Conservation (phyloP, 2,888 invertebrate genomes). For the Taphrorychus bicolor region DNA sequence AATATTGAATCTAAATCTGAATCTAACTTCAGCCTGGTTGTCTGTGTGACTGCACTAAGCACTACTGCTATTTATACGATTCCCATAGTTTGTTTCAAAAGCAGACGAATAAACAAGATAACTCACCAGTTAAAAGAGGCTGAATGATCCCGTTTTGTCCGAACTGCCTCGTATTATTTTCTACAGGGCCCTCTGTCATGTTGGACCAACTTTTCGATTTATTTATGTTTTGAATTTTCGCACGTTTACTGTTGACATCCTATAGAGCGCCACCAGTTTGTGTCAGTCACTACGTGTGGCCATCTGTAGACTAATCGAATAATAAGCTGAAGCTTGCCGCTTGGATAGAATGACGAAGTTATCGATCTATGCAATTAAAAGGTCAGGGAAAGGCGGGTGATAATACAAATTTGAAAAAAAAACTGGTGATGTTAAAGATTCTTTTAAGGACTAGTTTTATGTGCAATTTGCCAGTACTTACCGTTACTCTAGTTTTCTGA, state of each 20-base stretch:
- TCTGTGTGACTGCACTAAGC: neutral
- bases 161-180: conserved; percentile 56
- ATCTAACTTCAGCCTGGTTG: too few species aligned
- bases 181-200: conserved; percentile 25
- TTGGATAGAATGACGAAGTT: conserved; percentile 40
- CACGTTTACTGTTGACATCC: conserved; percentile 38
- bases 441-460: too few species aligned
- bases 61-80: neutral
- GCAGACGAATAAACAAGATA: too few species aligned
- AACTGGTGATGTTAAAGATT: too few species aligned
- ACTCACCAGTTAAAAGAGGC: conserved; percentile 84
- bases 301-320: conserved; percentile 42
- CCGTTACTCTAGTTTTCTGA: too few species aligned
- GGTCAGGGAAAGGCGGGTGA: conserved; percentile 45
- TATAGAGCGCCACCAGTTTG: conserved; percentile 36
- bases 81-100: too few species aligned
- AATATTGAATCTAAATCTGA: too few species aligned
- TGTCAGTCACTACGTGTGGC: conserved; percentile 38
- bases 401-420: conserved; percentile 24
- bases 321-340: conserved; percentile 35
- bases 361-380: conserved; percentile 44
- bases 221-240: conserved; percentile 42
- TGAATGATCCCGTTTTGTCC: conserved; percentile 86
- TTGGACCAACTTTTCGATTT: neutral
- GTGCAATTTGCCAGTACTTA: too few species aligned